Evolutionary conservation across 2,888 invertebrate species (phyloP).

Genomic region (Nebria brevicollis): DNA sequence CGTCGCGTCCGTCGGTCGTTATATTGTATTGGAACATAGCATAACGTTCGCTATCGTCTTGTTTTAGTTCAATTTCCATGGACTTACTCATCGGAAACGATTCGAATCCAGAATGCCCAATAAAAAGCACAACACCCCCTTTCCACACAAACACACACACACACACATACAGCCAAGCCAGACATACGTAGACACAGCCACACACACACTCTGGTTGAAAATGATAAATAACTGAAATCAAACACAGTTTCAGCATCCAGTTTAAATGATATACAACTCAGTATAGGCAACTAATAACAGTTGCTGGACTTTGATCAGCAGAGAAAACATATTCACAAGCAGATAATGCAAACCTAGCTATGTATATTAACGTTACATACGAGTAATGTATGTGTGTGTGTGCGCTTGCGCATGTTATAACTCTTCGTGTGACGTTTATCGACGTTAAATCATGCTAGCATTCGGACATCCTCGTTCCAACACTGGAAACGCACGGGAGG

Average conservation of each 20-base stretch:
- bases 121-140: neutral
- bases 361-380: neutral
- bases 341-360: neutral
- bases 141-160: neutral
- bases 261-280: neutral
- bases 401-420: neutral
- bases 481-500: neutral
- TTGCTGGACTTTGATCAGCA: neutral
- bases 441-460: neutral
- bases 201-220: too few species aligned
- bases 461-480: slow-evolving; percentile 1
- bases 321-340: neutral
- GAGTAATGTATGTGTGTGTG: neutral
- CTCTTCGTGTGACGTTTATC: neutral
- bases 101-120: neutral
- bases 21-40: neutral
- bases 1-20: neutral
- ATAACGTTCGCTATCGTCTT: neutral
- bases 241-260: neutral
- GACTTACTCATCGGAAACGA: neutral
- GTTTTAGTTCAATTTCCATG: neutral
- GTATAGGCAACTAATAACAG: neutral
- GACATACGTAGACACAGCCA: too few species aligned
- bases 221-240: neutral
- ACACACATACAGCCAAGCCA: neutral